Conservation (phyloP, 2,113 vertebrate genomes). For the Mus pahari region DNA sequence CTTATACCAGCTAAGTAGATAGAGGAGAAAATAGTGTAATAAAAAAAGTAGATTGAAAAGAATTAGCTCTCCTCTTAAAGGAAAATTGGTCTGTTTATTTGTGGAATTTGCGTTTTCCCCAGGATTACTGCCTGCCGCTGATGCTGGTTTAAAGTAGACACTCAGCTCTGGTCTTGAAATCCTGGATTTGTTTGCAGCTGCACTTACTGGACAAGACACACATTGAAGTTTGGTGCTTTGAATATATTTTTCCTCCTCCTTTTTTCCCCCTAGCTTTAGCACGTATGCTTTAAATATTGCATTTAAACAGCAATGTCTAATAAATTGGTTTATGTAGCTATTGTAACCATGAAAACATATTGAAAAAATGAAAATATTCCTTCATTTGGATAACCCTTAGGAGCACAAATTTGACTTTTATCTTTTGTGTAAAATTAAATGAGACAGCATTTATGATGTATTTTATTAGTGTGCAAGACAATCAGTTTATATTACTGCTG, state of each 20-base stretch:
- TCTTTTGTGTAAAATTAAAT: neutral
- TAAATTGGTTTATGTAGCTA: neutral
- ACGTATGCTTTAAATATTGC: conserved; percentile 50
- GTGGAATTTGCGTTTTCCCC: conserved; percentile 79
- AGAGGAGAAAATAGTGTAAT: conserved; percentile 88
- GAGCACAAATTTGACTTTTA: neutral
- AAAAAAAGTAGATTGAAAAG: conserved; percentile 90
- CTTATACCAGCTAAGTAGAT: conserved; percentile 89
- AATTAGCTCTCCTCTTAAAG: conserved; percentile 90
- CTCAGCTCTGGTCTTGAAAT: conserved; percentile 79
- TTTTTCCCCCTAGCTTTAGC: neutral
- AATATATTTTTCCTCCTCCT: neutral
- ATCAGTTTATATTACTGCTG: conserved; percentile 10
- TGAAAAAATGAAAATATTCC: conserved; percentile 51
- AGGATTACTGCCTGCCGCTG: conserved; percentile 85
- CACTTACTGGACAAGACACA: conserved; percentile 43
- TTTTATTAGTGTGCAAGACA: neutral
- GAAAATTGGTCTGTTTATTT: conserved; percentile 90
- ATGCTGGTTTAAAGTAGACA: conserved; percentile 82
- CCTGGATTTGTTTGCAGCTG: conserved; percentile 78
- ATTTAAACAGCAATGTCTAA: conserved; percentile 47
- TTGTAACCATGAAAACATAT: neutral
- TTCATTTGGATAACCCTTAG: neutral
- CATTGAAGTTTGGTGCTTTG: conserved; percentile 21
- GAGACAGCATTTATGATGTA: neutral